Conservation (phyloP, 2,113 vertebrate genomes). For the Stomatorhinus ivindoensis region DNA sequence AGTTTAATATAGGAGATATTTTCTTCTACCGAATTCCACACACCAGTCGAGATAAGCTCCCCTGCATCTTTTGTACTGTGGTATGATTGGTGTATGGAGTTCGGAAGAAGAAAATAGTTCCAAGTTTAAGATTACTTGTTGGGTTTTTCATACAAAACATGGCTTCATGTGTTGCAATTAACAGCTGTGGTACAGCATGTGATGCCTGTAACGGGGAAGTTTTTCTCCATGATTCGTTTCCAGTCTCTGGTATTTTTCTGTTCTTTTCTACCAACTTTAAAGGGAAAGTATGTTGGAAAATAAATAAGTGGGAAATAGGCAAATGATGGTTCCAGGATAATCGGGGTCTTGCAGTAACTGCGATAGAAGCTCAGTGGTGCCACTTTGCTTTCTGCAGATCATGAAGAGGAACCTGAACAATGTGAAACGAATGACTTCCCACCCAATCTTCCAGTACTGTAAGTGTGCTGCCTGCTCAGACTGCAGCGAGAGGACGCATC, state of each 20-base stretch:
- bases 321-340: background rate
- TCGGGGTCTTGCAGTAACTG: background rate
- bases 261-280: background rate
- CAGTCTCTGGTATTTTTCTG: background rate
- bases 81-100: background rate
- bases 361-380: background rate
- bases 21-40: background rate
- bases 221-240: background rate
- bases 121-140: background rate
- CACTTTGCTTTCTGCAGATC: constrained; percentile 63
- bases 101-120: background rate
- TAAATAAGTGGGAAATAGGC: background rate
- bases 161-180: background rate
- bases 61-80: background rate
- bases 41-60: background rate
- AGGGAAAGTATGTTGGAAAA: background rate
- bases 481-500: background rate
- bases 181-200: background rate
- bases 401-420: constrained; percentile 97
- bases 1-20: background rate
- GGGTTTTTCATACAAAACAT: background rate
- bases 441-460: constrained; percentile 96
- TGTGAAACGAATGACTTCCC: constrained; percentile 95
- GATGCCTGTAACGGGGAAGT: background rate
- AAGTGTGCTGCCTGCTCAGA: constrained; percentile 52